Evolutionary conservation across 2,888 invertebrate genomes (phyloP).

Genomic region (Amaurobius ferox): DNA sequence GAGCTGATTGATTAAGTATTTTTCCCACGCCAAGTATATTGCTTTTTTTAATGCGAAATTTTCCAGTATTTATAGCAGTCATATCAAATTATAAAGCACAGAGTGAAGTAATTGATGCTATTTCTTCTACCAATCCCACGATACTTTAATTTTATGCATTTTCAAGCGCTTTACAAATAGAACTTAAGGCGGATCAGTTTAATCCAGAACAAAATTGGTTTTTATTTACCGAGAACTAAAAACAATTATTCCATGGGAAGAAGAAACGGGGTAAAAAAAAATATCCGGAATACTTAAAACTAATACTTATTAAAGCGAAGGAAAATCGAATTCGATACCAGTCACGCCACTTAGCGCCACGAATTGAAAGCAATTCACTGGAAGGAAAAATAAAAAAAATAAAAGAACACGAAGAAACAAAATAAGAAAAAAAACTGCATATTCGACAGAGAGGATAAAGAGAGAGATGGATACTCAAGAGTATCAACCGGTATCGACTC

Average conservation of each 20-base stretch:
- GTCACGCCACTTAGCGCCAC: constrained; percentile 33
- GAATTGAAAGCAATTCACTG: constrained; percentile 32
- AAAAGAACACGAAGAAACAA: constrained; percentile 57
- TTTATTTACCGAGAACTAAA: background rate
- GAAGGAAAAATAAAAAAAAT: constrained; percentile 3
- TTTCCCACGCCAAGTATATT: too few relatives aligned
- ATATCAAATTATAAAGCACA: too few relatives aligned
- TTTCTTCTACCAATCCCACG: too few relatives aligned
- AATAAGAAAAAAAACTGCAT: background rate
- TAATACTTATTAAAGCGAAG: constrained; percentile 14
- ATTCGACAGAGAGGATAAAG: background rate
- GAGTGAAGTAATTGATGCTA: too few relatives aligned
- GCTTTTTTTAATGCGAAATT: too few relatives aligned
- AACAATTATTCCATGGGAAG: background rate
- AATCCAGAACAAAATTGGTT: background rate
- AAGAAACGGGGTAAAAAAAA: constrained; percentile 9
- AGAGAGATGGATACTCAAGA: constrained; percentile 9
- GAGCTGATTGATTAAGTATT: too few relatives aligned
- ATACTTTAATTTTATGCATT: too few relatives aligned
- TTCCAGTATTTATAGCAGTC: too few relatives aligned
- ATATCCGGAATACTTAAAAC: background rate
- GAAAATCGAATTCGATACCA: constrained; percentile 16
- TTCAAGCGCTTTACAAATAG: background rate
- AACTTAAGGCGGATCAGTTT: background rate
- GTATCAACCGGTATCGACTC: constrained; percentile 70